phyloP scores from a whole-genome alignment of 2,888 invertebrate species.

The Endotricha flammealis region DNA sequence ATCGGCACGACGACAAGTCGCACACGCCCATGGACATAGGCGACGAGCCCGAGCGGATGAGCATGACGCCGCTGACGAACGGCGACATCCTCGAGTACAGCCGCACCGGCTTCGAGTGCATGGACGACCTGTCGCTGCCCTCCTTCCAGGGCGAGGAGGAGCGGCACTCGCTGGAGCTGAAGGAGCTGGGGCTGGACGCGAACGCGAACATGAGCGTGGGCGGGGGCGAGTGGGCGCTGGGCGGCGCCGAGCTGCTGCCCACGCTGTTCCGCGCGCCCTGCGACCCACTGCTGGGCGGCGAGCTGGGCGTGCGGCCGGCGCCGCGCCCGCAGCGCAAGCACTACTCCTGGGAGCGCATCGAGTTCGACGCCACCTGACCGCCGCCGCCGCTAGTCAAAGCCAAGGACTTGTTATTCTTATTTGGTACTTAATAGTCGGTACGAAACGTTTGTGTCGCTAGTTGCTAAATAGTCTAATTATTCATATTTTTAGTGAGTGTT shows the following conservation, averaged over 20 bases:
- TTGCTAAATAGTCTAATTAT: slow-evolving; percentile 53
- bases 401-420: slow-evolving; percentile 37
- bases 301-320: slow-evolving; percentile 71
- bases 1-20: slow-evolving; percentile 38
- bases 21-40: slow-evolving; percentile 58
- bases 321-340: slow-evolving; percentile 81
- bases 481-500: slow-evolving; percentile 51
- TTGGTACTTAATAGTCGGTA: slow-evolving; percentile 64
- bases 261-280: slow-evolving; percentile 79
- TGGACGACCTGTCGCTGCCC: slow-evolving; percentile 65
- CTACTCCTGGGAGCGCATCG: slow-evolving; percentile 87
- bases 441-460: slow-evolving; percentile 66
- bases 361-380: slow-evolving; percentile 82
- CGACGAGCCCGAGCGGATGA: slow-evolving; percentile 58
- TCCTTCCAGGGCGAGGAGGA: slow-evolving; percentile 63
- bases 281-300: slow-evolving; percentile 86
- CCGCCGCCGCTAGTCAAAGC: slow-evolving; percentile 18
- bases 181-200: slow-evolving; percentile 81
- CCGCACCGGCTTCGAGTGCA: slow-evolving; percentile 61
- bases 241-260: slow-evolving; percentile 82
- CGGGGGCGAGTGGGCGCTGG: slow-evolving; percentile 67
- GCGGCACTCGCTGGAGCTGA: slow-evolving; percentile 73
- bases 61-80: slow-evolving; percentile 57
- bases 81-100: slow-evolving; percentile 62
- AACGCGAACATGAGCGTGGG: slow-evolving; percentile 68